Conservation (phyloP, 2,888 invertebrate genomes). For the Elysia crispata region DNA sequence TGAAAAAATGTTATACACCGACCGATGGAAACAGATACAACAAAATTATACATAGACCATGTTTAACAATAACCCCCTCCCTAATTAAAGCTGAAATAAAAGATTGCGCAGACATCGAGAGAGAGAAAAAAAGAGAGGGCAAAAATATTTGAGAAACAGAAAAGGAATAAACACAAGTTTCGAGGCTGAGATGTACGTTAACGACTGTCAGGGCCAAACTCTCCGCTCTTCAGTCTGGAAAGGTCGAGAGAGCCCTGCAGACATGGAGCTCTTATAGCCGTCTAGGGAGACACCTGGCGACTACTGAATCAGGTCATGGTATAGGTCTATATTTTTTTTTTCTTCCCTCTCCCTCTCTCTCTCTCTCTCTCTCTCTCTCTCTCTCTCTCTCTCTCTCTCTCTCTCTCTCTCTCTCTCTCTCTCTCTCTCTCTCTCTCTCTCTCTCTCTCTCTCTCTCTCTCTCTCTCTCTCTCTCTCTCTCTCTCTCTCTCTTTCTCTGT, state of each 20-base stretch:
- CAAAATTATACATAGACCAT: no score
- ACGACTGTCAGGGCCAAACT: background rate
- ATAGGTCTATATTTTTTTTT: conserved; percentile 10
- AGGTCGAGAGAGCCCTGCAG: background rate
- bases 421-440: conserved; percentile 18
- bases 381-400: conserved; percentile 36
- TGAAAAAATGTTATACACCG: no score
- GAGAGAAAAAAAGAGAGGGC: no score
- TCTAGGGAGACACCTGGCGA: background rate
- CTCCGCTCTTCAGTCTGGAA: background rate
- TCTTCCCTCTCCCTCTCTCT: conserved; percentile 39
- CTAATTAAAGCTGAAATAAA: no score
- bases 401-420: conserved; percentile 37
- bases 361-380: conserved; percentile 30
- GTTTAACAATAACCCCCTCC: no score
- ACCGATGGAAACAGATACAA: no score
- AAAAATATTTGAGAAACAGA: no score
- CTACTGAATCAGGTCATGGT: conserved; percentile 5
- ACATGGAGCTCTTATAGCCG: background rate
- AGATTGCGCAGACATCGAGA: no score
- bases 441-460: background rate
- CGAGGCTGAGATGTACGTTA: no score
- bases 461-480: background rate
- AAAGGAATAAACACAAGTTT: no score
- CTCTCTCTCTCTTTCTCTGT: background rate